These are phyloP conservation scores for Patagioenas fasciata DNA, from an alignment of 2,113 vertebrate genomes.

Conservation along the genomic window DNA sequence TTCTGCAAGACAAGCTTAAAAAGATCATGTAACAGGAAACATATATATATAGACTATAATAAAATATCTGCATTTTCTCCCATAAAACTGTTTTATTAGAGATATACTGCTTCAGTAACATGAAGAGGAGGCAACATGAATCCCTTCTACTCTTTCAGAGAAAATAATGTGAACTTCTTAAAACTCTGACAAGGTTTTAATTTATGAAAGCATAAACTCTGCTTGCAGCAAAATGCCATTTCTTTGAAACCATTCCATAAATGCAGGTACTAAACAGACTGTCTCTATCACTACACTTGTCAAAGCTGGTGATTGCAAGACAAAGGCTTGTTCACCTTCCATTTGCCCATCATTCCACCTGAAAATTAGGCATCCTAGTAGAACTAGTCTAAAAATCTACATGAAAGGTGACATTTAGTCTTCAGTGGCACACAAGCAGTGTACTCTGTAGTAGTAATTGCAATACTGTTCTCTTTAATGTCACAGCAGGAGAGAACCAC, in stretches of 20 bases:
- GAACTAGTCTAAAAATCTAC: neutral
- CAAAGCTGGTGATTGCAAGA: neutral
- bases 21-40: neutral
- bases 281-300: neutral
- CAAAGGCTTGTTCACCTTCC: neutral
- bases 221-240: neutral
- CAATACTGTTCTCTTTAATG: neutral
- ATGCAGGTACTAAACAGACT: neutral
- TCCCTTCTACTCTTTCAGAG: neutral
- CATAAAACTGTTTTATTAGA: neutral
- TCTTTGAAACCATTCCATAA: neutral
- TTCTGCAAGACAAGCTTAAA: neutral
- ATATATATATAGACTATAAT: neutral
- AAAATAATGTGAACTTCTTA: neutral
- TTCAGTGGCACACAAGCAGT: neutral
- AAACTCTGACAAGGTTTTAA: neutral
- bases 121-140: neutral
- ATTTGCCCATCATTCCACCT: neutral
- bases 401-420: neutral
- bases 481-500: neutral
- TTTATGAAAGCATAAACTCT: neutral
- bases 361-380: neutral
- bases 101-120: neutral
- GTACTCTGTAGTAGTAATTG: neutral
- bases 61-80: constrained; percentile 13